phyloP scores from a whole-genome alignment of 1,140 invertebrate species.

The Gryon sp. region DNA sequence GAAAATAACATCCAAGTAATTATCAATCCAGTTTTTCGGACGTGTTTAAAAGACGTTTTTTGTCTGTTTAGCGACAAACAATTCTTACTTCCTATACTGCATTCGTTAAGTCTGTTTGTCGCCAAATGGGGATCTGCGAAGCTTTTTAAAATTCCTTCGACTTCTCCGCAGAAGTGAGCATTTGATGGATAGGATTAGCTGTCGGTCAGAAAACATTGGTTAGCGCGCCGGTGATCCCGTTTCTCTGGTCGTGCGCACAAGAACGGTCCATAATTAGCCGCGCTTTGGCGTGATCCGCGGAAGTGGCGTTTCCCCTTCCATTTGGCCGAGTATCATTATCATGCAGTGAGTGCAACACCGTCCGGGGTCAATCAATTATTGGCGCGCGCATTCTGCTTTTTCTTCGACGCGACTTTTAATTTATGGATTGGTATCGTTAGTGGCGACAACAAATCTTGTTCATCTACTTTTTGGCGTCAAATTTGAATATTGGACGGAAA shows the following conservation, averaged over 20 bases:
- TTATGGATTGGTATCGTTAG: conserved; percentile 41
- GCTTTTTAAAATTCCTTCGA: conserved; percentile 42
- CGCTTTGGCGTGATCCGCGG: conserved; percentile 60
- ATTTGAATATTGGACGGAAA: conserved; percentile 33
- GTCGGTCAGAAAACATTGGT: conserved; percentile 36
- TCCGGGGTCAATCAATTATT: conserved; percentile 70
- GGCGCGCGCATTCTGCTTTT: conserved; percentile 47
- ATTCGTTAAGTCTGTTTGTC: not conserved
- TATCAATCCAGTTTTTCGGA: conserved; percentile 4
- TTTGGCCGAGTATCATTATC: conserved; percentile 68
- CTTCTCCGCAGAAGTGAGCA: conserved; percentile 48
- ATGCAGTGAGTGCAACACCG: conserved; percentile 59
- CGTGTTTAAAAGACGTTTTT: conserved; percentile 9
- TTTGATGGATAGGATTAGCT: conserved; percentile 51
- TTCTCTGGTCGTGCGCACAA: conserved; percentile 21
- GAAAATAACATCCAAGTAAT: too few relatives aligned
- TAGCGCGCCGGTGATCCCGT: conserved; percentile 12
- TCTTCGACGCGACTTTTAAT: conserved; percentile 25
- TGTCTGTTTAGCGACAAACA: not conserved
- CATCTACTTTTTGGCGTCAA: conserved; percentile 39
- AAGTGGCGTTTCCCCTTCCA: conserved; percentile 60
- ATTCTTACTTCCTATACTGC: conserved; percentile 5
- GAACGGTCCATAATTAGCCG: conserved; percentile 52
- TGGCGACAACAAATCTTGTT: not conserved
- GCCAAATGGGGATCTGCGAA: conserved; percentile 15